Conservation (phyloP, 2,113 vertebrate genomes). For the cattle (Bos taurus) region DNA sequence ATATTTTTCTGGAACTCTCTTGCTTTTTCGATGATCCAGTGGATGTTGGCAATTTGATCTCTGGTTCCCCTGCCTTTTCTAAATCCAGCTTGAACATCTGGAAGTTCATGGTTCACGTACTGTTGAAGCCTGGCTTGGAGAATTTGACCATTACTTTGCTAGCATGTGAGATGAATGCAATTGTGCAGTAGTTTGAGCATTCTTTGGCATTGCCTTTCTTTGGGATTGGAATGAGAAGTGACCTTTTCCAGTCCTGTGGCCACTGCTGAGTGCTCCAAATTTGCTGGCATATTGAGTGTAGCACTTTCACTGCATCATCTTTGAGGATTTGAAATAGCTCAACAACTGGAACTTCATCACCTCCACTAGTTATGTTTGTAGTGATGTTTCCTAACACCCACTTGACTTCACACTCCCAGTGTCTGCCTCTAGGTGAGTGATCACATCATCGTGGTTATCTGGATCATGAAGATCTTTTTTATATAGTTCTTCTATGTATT, state of each 20-base stretch:
- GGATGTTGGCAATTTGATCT: background rate
- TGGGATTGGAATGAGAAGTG: background rate
- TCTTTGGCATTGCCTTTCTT: background rate
- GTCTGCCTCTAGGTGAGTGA: background rate
- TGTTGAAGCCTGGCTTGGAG: background rate
- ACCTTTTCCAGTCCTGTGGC: background rate
- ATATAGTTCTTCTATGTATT: background rate
- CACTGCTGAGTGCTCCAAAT: background rate
- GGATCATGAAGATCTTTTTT: background rate
- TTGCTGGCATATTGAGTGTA: background rate
- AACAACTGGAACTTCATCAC: background rate
- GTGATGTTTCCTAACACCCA: background rate
- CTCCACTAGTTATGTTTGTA: background rate
- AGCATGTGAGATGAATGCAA: background rate
- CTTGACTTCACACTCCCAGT: background rate
- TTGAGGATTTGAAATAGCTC: background rate
- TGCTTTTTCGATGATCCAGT: background rate
- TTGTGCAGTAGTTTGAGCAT: background rate
- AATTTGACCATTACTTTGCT: background rate
- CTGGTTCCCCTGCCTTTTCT: background rate
- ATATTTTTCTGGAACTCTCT: background rate
- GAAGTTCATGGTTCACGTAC: background rate
- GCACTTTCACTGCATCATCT: background rate
- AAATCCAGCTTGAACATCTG: background rate
- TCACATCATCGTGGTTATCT: background rate